Evolutionary conservation across 2,113 vertebrate genomes (phyloP), one percentile per base, ranked within the genome.

Genomic region (Athene noctua): DNA sequence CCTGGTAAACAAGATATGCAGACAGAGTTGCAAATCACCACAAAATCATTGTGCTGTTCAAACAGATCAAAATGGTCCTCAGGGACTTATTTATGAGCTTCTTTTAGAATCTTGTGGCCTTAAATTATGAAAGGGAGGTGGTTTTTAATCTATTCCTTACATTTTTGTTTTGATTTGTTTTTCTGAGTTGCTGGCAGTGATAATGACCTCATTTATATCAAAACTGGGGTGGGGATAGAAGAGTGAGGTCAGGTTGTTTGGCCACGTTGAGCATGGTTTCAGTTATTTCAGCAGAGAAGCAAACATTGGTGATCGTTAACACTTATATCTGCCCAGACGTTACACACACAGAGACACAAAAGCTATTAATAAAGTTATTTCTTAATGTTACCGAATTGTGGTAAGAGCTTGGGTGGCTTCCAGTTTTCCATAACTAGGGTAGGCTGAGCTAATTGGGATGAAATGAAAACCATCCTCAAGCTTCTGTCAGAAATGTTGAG

Each of bases 101-200:
- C 91, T 94, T 96, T 96, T 92, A 96, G 86, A 78, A 29, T 80
- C 59, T 29, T 65, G 57, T 74, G 91, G 80, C 19, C 51, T 88
- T 0, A 0, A 86, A 80, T 91, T 83, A 73, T 63, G 78, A 86
- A 91, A 87, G 21, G 12, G 47, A 91, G 67, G 47, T 85, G 72
- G 21, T 36, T 94, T 85, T 88, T 30, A 80, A 92, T 86, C 66
- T 91, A 13, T 81, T 94, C 47, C 66, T 42, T 94, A 54, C 13
- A 42, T 77, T 91, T 91, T 70, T 75, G 55, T 82, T 92, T 90
- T 58, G 27, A 63, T 93, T 91, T 91, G 49, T 82, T 95, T 93
- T 82, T 68, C 66, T 66, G 62, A 47, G 78, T 87, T 85, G 46
- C 66, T 95, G 78, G 62, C 74, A 82, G 19, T 85, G 91, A 75